Evolutionary conservation across 2,113 vertebrate genomes (phyloP), one percentile per base, ranked within the genome.

Genomic region (Thunnus maccoyii): DNA sequence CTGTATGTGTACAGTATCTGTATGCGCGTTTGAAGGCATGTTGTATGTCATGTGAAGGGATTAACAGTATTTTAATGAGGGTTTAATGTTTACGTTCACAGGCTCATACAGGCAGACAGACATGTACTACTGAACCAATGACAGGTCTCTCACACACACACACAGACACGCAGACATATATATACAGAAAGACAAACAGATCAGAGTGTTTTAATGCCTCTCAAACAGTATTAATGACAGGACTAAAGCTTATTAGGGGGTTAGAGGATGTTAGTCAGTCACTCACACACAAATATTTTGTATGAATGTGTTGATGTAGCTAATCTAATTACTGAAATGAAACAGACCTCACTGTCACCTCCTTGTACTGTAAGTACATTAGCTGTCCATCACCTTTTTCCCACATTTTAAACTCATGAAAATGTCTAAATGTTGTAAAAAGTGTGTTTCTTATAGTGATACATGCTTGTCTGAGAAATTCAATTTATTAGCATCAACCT

Each of bases 251-350:
- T 91, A 89, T 93, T 89, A 90, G 66, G 4, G 84, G 58, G 90
- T 91, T 89, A 83, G 58, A 58, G 78, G 81, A 82, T 76, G 86
- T 83, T 78, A 88, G 55, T 63, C 57, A 86, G 85, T 74, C 79
- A 80, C 76, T 91, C 84, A 86, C 50, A 75, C 47, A 62, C 70
- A 82, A 72, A 72, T 62, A 7, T 72, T 50, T 47, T 30, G 25
- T 50, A 44, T 52, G 25, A 27, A 60, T 51, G 76, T 57, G 74
- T 54, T 80, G 85, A 92, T 88, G 83, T 78, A 72, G 84, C 82
- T 94, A 94, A 95, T 94, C 91, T 89, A 95, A 94, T 95, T 95
- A 94, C 58, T 80, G 71, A 87, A 79, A 84, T 65, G 55, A 86
- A 86, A 78, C 81, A 79, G 51, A 78, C 68, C 67, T 80, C 72